Evolutionary conservation across 2,888 invertebrate species (phyloP), one percentile per base, ranked within the genome.

Genomic region (Leptinotarsa juncta): DNA sequence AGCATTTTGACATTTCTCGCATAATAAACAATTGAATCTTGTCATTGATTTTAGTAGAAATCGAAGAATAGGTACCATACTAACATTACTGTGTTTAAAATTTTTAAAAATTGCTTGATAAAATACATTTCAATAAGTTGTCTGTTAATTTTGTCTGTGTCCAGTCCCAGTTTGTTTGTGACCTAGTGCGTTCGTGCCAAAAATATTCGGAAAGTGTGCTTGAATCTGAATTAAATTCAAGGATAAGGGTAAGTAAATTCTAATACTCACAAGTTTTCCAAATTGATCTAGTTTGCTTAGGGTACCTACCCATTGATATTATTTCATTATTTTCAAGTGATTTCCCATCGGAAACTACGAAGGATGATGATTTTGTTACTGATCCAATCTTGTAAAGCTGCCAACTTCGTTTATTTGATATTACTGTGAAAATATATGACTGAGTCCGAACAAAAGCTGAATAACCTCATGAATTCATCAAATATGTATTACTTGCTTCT

Each of bases 171-270:
- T 50, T 70, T 49, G 66, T 70, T 48, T 65, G 65, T 55, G 69
- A 57, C 70, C 32, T 50, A 73, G 70, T 26, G 57, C 42, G 70
- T 55, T 66, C 26, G 57, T 70, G 73, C 73, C 73, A 73, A 73
- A 69, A 69, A 69, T 69, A 69, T 60, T 69, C 50, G 14, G 16
- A 42, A 69, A 20, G 16, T 57, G 57, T 57, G 69, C 26, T 69
- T 49, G 12, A 57, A 51, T 55, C 18, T 55, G 53, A 50, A 62
- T 57, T 49, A 55, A 65, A 26, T 55, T 49, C 18, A 20, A 57
- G 32, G 62, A 16, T 69, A 69, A 68, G 53, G 69, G 69, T 69
- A 49, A 69, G 69, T 7, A 48, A 15, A 51, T 51, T 51, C n/a
- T 18, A 57, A 62, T 32, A 62, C 42, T 62, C n/a, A 32, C 62